A percentile compares a stretch with the other conserved stretches of the same genome.
Conservation (phyloP, 2,797 vertebrate genomes). For the Bradypodion ventrale region DNA sequence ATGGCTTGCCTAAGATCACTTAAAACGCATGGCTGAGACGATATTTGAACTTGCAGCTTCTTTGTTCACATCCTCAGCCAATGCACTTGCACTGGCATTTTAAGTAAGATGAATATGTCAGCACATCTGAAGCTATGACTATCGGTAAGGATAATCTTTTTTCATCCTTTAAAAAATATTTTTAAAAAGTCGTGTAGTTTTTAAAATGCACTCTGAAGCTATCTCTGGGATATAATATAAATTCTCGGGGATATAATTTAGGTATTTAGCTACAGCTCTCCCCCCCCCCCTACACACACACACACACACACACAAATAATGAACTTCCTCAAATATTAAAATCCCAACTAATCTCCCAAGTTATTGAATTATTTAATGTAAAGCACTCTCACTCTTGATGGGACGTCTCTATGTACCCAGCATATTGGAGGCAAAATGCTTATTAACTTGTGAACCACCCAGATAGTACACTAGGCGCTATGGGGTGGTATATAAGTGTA, state of each 20-base stretch:
- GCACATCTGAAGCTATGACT: not conserved
- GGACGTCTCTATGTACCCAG: too few species aligned
- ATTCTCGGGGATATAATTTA: not conserved
- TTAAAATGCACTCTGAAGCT: constrained; percentile 27
- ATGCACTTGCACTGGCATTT: not conserved
- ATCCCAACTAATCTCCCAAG: constrained; percentile 60
- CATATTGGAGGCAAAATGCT: too few species aligned
- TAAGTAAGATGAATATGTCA: not conserved
- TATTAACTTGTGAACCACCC: too few species aligned
- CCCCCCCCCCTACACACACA: too few species aligned
- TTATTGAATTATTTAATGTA: constrained; percentile 52
- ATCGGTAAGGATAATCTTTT: not conserved
- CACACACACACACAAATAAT: too few species aligned
- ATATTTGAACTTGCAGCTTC: too few species aligned
- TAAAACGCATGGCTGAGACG: too few species aligned
- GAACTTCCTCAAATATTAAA: constrained; percentile 55
- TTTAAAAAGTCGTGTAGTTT: not conserved
- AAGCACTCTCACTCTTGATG: too few species aligned
- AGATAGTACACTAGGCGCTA: too few species aligned
- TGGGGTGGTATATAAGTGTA: too few species aligned
- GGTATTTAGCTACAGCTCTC: constrained; percentile 44
- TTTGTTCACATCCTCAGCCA: not conserved
- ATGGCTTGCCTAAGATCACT: not conserved
- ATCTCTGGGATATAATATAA: constrained; percentile 31
- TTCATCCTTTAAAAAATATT: too few species aligned